These are phyloP conservation scores for Lagorchestes hirsutus DNA, from an alignment of 2,797 vertebrate species.

Conservation along the genomic window DNA sequence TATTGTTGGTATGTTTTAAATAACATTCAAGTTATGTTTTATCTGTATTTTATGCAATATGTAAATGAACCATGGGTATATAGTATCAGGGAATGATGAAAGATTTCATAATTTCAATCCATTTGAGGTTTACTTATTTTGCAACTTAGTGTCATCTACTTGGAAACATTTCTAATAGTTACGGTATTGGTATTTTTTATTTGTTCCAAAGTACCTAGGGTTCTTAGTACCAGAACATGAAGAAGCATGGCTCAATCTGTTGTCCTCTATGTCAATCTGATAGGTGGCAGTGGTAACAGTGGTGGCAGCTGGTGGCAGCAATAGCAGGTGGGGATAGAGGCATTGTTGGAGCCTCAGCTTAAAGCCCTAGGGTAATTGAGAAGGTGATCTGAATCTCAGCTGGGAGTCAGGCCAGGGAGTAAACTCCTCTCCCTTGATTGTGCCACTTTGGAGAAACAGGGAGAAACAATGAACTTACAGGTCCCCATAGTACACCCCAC, in stretches of 20 bases:
- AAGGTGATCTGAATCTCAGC: too few relatives aligned
- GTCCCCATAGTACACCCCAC: too few relatives aligned
- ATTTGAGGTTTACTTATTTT: not conserved
- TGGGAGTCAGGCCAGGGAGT: too few relatives aligned
- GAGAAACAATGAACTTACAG: too few relatives aligned
- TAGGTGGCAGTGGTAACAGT: too few relatives aligned
- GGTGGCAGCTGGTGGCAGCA: too few relatives aligned
- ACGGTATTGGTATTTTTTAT: not conserved
- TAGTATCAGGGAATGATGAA: not conserved
- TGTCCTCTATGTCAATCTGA: not conserved
- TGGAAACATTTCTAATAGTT: not conserved
- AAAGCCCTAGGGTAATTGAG: too few relatives aligned
- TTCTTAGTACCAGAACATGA: not conserved
- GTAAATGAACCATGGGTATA: not conserved
- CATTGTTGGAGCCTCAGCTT: too few relatives aligned
- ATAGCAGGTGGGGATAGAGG: too few relatives aligned
- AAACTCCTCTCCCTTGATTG: too few relatives aligned
- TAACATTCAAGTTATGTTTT: not conserved
- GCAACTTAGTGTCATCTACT: not conserved
- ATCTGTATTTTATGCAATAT: not conserved
- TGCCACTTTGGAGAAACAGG: too few relatives aligned
- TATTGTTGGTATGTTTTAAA: not conserved
- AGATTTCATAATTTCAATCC: not conserved
- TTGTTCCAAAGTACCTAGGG: not conserved
- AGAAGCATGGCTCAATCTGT: not conserved